Base-by-base conservation (phyloP, 1,140 invertebrate species). In the Polypedilum pembai region DNA sequence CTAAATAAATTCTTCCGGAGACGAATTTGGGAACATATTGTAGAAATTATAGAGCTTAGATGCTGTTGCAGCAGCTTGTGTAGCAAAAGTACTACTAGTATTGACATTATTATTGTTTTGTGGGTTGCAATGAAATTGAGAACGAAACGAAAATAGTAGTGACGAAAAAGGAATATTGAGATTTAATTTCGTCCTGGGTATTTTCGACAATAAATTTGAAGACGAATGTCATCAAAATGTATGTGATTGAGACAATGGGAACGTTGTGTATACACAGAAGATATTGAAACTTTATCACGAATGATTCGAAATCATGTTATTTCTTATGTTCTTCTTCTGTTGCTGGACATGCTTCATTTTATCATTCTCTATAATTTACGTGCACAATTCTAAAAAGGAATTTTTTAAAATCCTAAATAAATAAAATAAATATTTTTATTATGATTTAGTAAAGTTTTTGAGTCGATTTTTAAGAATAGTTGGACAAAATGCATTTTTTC, bases 281-380 rank as follows among this genome's bases (percentile, higher is more conserved):
- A 56, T 15, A 56, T 56, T 56, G 45, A 56, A 56, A 56, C 45
- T 56, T 56, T 56, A 56, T 56, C 45, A 56, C 45, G 45, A 56
- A 15, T 56, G 15, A 56, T 15, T n/a, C 45, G 24, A 56, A 56
- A 56, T 56, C 45, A 56, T 56, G 45, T 56, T 56, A n/a, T 56
- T 56, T 56, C 8, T 56, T 4, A 12, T 56, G 8, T 56, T 12
- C 24, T 33, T 33, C 24, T 33, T 33, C 24, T 33, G 1, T 33
- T 33, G 1, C 24, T 15, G 45, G 45, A 56, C 45, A 56, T 56
- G 45, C 12, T 56, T 56, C 15, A 56, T 56, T 56, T 56, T 56
- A 56, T 56, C 15, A 12, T 33, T 33, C 12, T 56, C 45, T 12
- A n/a, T 12, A 56, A 56, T 56, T 56, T 56, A 56, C 8, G 45